Evolutionary conservation across 2,113 vertebrate genomes (phyloP), one percentile per base, ranked within the genome.

Genomic region (Siniperca knerii): DNA sequence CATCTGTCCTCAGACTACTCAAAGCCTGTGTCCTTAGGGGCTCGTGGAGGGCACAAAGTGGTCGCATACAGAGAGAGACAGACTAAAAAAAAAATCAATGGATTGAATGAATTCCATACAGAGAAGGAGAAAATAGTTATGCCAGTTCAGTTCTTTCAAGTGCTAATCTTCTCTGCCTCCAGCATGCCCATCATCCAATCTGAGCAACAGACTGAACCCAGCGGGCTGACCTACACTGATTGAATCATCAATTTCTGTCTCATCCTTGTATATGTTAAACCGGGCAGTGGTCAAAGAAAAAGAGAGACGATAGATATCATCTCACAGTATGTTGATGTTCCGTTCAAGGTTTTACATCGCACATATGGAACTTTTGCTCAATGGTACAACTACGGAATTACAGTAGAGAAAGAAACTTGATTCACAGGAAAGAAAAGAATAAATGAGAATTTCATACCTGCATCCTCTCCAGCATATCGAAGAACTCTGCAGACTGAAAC

Each of bases 401-500:
- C 4, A 29, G 18, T 6, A 42, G 23, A 58, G 21, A 60, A 84
- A 60, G 3, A 74, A 13, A 69, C n/a, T 12, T 18, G 29, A 68
- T 66, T n/a, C 2, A 76, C 13, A 52, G 40, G 8, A 62, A 66
- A 61, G 33, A 40, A 65, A 64, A n/a, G 6, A 40, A 12, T 44
- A 4, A 11, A 55, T 25, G 8, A 68, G 21, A 40, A 64, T 23
- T 1, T 86, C 94, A 66, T 95, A 99, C 98, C 97, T 98, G 98
- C 97, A 99, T 99, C 90, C 96, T 98, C 89, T 99, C 98, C 96
- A 99, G 95, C 98, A 99, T 99, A 89, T 99, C 98, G 55, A 99
- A 99, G 96, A 99, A 99, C 92, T 99, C 98, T 1, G 98, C 97
- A 2, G 98, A 99, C 98, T 99, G 95, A 82, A 94, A 93, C 1